A percentile compares a stretch with the other conserved stretches of the same genome.
Conservation (phyloP, 2,888 invertebrate species). For the Plagiodera versicolora region DNA sequence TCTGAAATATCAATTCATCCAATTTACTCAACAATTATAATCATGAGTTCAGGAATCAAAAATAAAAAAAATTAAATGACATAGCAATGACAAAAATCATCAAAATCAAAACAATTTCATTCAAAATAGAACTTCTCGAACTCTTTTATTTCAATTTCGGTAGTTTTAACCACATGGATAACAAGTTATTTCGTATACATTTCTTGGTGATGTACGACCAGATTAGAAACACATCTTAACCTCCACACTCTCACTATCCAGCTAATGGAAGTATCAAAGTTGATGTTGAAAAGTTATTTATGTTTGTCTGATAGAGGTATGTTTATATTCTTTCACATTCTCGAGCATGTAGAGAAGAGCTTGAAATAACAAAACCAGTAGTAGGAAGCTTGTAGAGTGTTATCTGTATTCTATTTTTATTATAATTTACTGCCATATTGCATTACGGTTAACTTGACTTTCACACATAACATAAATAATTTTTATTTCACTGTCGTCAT, state of each 20-base stretch:
- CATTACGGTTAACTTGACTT: conserved; percentile 1
- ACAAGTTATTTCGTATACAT: background rate
- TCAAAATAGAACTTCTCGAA: no score
- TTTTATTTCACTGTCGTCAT: background rate
- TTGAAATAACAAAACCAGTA: background rate
- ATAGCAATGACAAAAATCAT: no score
- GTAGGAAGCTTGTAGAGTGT: background rate
- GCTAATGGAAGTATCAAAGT: background rate
- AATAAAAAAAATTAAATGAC: no score
- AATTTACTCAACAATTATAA: no score
- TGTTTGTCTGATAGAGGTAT: background rate
- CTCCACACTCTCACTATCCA: background rate
- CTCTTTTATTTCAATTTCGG: conserved; percentile 6
- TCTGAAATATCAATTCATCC: no score
- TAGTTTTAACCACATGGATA: no score
- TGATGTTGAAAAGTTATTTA: background rate
- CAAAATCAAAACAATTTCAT: no score
- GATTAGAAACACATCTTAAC: background rate
- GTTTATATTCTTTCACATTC: background rate
- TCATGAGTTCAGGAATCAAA: no score
- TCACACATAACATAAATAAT: background rate
- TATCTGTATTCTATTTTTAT: background rate
- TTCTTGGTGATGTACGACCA: no score
- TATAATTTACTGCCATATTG: background rate
- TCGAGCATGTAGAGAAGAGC: background rate